A percentile compares a stretch with the other conserved stretches of the same genome.
Conservation (phyloP, 2,113 vertebrate genomes). For the Nesoenas mayeri region DNA sequence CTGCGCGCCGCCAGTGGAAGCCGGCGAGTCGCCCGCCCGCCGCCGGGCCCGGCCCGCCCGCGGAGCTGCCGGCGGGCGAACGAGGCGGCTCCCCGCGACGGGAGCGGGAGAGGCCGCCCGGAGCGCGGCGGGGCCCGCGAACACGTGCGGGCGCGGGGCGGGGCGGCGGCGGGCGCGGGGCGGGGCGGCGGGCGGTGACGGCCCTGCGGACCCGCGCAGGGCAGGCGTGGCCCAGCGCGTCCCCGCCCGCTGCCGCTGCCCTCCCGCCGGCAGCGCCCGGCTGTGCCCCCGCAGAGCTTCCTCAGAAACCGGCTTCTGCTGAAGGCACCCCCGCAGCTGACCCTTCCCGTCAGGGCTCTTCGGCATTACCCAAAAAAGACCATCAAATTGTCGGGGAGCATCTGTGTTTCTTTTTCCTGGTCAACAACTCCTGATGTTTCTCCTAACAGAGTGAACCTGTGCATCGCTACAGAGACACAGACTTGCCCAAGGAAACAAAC, state of each 20-base stretch:
- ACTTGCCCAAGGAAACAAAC: not conserved
- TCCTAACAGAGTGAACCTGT: fast-evolving
- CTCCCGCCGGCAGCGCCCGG: not conserved
- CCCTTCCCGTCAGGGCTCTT: not conserved
- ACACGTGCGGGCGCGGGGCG: not conserved
- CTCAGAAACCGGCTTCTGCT: not conserved
- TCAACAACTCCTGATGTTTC: fast-evolving
- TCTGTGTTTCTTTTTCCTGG: no score
- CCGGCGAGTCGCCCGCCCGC: not conserved
- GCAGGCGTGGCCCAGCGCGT: not conserved
- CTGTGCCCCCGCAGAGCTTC: not conserved
- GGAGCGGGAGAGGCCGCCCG: not conserved
- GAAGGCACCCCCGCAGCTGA: fast-evolving
- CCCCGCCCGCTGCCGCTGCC: no score
- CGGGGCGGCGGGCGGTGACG: not conserved
- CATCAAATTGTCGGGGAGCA: not conserved
- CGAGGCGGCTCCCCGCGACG: no score
- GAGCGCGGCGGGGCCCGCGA: not conserved
- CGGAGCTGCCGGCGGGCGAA: no score
- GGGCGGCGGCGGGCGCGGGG: not conserved
- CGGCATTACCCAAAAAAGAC: not conserved
- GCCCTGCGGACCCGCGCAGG: not conserved
- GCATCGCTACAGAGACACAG: fast-evolving
- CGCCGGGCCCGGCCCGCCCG: not conserved
- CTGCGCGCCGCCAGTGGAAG: slow-evolving; percentile 73